Conservation (phyloP, 2,888 invertebrate genomes). For the Tenthredo livida region DNA sequence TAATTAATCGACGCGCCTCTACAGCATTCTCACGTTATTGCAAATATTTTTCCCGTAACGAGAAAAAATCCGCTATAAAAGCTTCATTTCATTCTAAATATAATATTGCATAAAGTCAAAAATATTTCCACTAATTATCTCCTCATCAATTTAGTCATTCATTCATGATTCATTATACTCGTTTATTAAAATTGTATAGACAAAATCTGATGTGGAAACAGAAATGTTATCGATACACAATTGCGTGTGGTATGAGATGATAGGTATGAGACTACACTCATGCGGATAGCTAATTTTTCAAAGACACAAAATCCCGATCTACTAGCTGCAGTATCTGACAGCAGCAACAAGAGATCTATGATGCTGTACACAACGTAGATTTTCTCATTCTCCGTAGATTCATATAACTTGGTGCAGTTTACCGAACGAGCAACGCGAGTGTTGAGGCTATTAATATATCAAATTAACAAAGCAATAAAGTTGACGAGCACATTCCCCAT, state of each 20-base stretch:
- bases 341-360: background rate
- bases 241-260: background rate
- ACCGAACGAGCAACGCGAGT: background rate
- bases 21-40: background rate
- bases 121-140: background rate
- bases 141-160: background rate
- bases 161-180: too few species aligned
- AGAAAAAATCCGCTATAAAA: background rate
- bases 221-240: background rate
- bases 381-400: conserved; percentile 10
- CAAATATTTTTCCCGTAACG: background rate
- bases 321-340: background rate
- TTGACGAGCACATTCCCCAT: conserved; percentile 26
- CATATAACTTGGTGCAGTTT: conserved; percentile 8
- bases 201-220: background rate
- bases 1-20: background rate
- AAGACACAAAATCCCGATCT: background rate
- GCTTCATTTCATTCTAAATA: background rate
- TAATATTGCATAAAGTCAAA: background rate
- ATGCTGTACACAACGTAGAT: background rate
- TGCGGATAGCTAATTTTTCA: background rate
- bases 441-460: conserved; percentile 17
- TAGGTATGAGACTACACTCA: background rate
- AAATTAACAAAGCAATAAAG: conserved; percentile 27
- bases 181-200: background rate